Evolutionary conservation across 2,888 invertebrate genomes (phyloP).

Genomic region (Drosophila gaucha): DNA sequence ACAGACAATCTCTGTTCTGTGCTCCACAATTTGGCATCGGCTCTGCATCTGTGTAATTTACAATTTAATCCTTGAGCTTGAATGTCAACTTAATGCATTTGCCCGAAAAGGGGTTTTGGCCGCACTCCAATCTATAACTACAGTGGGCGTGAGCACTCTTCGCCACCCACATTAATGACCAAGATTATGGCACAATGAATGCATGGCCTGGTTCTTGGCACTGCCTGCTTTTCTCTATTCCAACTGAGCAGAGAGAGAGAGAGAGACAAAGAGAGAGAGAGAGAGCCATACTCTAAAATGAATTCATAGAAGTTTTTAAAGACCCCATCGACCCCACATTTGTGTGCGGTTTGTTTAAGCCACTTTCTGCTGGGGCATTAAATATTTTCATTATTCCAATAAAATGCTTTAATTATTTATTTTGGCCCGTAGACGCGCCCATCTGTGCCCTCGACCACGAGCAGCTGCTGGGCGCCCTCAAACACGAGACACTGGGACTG

Average conservation of each 20-base stretch:
- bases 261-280: background rate
- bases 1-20: slow-evolving; percentile 21
- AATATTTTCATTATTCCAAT: slow-evolving; percentile 68
- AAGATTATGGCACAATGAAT: slow-evolving; percentile 79
- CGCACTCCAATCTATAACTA: slow-evolving; percentile 53
- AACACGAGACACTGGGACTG: slow-evolving; percentile 94
- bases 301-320: slow-evolving; percentile 69
- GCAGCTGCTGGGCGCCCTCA: slow-evolving; percentile 93
- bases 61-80: slow-evolving; percentile 80
- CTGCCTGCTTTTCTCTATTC: slow-evolving; percentile 1
- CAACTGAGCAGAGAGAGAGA: background rate
- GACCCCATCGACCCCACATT: slow-evolving; percentile 10
- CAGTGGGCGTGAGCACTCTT: slow-evolving; percentile 33
- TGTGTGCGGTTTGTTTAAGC: slow-evolving; percentile 29
- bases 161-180: slow-evolving; percentile 66
- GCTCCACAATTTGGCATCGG: slow-evolving; percentile 65
- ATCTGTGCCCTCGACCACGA: slow-evolving; percentile 91
- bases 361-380: slow-evolving; percentile 45
- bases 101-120: slow-evolving; percentile 53
- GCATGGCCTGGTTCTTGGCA: slow-evolving; percentile 69
- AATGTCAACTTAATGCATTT: slow-evolving; percentile 75
- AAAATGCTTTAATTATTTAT: slow-evolving; percentile 67
- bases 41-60: slow-evolving; percentile 71
- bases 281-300: no score
- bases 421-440: slow-evolving; percentile 86